Evolutionary conservation across 2,888 invertebrate species (phyloP).

Genomic region (Eilema depressum): DNA sequence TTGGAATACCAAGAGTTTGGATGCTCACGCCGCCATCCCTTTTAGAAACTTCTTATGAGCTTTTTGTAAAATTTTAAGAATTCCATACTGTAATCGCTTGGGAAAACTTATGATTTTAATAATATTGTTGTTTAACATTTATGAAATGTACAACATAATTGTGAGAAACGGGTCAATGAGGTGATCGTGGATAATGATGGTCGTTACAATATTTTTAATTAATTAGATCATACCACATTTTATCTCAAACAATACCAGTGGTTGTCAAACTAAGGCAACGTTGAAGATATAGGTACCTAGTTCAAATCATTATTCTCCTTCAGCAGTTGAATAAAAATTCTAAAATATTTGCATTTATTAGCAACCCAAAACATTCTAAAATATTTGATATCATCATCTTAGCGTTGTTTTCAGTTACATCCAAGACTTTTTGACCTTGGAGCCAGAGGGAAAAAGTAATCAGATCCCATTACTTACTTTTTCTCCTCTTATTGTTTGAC

Average conservation of each 20-base stretch:
- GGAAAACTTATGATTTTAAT: neutral
- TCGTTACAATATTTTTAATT: constrained; percentile 5
- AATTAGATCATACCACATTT: neutral
- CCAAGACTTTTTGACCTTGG: neutral
- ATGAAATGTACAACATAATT: constrained; percentile 3
- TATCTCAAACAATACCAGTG: constrained; percentile 5
- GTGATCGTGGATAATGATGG: neutral
- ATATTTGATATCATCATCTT: neutral
- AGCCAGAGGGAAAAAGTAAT: too few relatives aligned
- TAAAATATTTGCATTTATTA: too few relatives aligned
- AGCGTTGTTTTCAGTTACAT: neutral
- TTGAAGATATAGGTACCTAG: neutral
- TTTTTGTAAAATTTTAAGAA: neutral
- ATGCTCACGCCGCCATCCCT: neutral
- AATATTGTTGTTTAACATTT: constrained; percentile 3
- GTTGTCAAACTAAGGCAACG: neutral
- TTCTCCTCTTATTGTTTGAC: too few relatives aligned
- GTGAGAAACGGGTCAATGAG: constrained; percentile 15
- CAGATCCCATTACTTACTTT: too few relatives aligned
- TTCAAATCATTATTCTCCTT: neutral
- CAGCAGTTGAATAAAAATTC: neutral
- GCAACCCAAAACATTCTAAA: too few relatives aligned
- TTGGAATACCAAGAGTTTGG: neutral
- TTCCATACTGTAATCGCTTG: neutral
- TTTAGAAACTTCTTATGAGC: neutral